A percentile compares a stretch with the other conserved stretches of the same genome.
These are phyloP conservation scores for Coregonus ussuriensis DNA, from an alignment of 2,797 vertebrate species.

Conservation along the genomic window DNA sequence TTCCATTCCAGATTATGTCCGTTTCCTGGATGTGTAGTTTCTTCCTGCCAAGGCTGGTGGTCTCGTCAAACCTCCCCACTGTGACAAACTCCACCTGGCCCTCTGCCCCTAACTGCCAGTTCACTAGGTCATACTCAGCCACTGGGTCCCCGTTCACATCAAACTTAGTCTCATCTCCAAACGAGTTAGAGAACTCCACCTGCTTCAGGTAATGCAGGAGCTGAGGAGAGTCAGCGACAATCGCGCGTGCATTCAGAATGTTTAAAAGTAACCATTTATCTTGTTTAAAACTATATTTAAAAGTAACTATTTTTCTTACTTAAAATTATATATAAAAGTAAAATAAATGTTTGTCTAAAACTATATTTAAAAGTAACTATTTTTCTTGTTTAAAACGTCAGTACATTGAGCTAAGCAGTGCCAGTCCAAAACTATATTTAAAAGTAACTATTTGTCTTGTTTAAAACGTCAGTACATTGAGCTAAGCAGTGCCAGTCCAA, in stretches of 20 bases:
- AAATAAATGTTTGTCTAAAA: too few species aligned
- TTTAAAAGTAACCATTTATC: neutral
- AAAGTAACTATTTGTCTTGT: too few species aligned
- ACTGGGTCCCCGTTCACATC: constrained; percentile 78
- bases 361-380: too few species aligned
- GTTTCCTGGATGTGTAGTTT: constrained; percentile 71
- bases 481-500: too few species aligned
- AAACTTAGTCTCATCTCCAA: constrained; percentile 77
- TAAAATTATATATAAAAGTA: too few species aligned
- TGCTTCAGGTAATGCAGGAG: constrained; percentile 76
- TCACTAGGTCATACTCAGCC: constrained; percentile 80
- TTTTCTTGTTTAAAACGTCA: too few species aligned
- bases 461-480: too few species aligned
- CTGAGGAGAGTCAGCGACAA: constrained; percentile 45
- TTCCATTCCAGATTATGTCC: constrained; percentile 75
- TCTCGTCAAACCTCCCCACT: constrained; percentile 77
- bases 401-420: too few species aligned
- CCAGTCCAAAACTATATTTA: too few species aligned
- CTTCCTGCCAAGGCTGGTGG: constrained; percentile 26
- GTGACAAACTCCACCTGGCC: constrained; percentile 70
- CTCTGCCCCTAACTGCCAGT: constrained; percentile 71
- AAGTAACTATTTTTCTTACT: too few species aligned
- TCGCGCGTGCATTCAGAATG: neutral
- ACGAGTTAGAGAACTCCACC: constrained; percentile 66
- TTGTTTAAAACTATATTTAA: too few species aligned